Evolutionary conservation across 2,888 invertebrate species (phyloP).

Genomic region (Synanthedon formicaeformis): DNA sequence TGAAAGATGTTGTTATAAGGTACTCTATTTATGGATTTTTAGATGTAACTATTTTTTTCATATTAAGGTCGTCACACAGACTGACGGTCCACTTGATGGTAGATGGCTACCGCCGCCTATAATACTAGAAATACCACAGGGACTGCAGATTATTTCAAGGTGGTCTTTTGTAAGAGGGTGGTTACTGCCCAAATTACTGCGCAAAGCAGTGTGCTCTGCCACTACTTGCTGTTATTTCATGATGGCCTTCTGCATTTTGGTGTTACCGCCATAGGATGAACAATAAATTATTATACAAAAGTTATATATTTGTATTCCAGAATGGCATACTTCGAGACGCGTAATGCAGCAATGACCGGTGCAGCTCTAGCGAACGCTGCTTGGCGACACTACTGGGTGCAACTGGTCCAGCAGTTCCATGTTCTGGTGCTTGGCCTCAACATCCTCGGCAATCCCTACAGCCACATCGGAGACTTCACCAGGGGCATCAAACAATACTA

Average conservation of each 20-base stretch:
- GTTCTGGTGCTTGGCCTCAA: constrained; percentile 82
- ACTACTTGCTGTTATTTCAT: too few relatives aligned
- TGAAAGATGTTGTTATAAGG: constrained; percentile 75
- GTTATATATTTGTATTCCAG: constrained; percentile 35
- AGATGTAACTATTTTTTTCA: background rate
- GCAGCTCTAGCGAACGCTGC: constrained; percentile 65
- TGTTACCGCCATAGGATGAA: too few relatives aligned
- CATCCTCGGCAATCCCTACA: constrained; percentile 84
- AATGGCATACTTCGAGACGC: constrained; percentile 75
- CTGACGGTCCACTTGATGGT: too few relatives aligned
- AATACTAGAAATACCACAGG: too few relatives aligned
- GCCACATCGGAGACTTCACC: constrained; percentile 73
- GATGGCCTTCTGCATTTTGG: too few relatives aligned
- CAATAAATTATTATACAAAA: too few relatives aligned
- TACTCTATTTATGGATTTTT: constrained; percentile 22
- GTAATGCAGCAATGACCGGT: constrained; percentile 65
- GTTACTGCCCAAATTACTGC: too few relatives aligned
- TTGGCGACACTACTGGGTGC: constrained; percentile 75
- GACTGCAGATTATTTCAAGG: too few relatives aligned
- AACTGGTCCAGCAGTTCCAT: constrained; percentile 84
- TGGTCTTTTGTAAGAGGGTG: too few relatives aligned
- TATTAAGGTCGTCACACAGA: background rate
- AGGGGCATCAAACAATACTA: constrained; percentile 72
- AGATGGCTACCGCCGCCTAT: too few relatives aligned
- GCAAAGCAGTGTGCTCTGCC: too few relatives aligned